Base-by-base conservation (phyloP, 2,113 vertebrate genomes). In the Cyrtonyx montezumae region DNA sequence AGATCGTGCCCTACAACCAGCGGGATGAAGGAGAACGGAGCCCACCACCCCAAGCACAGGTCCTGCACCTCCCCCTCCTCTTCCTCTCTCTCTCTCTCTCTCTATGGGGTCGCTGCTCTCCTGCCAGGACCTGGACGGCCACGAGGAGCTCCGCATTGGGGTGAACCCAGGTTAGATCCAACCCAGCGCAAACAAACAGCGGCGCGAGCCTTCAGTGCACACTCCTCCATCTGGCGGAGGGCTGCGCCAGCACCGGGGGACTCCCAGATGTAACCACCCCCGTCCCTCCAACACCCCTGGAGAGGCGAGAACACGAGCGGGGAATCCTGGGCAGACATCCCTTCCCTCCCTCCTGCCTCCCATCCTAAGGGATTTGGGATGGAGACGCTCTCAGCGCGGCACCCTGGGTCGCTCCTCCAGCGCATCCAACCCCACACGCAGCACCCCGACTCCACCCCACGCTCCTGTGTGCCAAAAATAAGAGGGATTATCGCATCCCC, bases 241-340 rank as follows among this genome's bases (percentile, higher is more conserved):
- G 40, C 80, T 1, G 4, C 74, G 91, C 73, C 92, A 90, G 79
- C 76, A 21, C 59, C 36, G 11, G 81, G 90, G 87, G 62, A 59
- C 66, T 87, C 63, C 91, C 93, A 93, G 91, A 59, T 94, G 93
- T 3, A 48, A 26, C 53, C 65, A 30, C 36, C 83, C 68, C 17
- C 5, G 68, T 74, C 17, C n/a, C 63, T 34, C 91, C 91, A 73
- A 83, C 83, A 90, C 42, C 88, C 88, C 93, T 83, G 80, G 91
- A 1, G 32, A 92, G 77, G 91, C 3, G 22, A 90, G 68, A 93
- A 86, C 7, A 3, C 42, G 16, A 59, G 53, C 46, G 20, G 82
- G 87, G 59, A 86, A 49, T 46, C 73, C 80, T 92, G 86, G 61
- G 77, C 21, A 4, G 32, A 16, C 3, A 79, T n/a, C 48, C 53